Conservation (phyloP, 1,140 invertebrate species). For the Diabrotica undecimpunctata region DNA sequence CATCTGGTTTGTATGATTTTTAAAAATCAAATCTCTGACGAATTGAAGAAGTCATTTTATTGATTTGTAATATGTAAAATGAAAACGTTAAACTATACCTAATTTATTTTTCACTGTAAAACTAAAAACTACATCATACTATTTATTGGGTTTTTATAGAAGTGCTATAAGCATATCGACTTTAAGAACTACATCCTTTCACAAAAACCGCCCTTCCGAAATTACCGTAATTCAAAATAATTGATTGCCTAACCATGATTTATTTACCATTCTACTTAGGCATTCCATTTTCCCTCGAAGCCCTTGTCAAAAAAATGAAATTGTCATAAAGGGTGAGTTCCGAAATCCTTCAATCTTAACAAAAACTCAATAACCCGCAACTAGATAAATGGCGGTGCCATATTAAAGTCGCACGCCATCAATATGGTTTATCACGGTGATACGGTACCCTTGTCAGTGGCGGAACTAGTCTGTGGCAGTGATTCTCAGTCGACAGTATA, state of each 20-base stretch:
- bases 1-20: no score
- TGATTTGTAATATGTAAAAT: no score
- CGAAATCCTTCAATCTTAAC: constrained; percentile 22
- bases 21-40: no score
- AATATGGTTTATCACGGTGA: constrained; percentile 32
- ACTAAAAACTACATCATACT: no score
- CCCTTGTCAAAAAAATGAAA: constrained; percentile 1
- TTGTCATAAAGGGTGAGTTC: background rate
- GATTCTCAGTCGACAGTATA: no score
- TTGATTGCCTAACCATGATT: background rate
- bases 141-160: no score
- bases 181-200: no score
- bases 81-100: no score
- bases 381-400: constrained; percentile 30
- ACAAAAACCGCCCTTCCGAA: background rate
- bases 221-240: background rate
- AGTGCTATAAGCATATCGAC: no score
- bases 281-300: background rate
- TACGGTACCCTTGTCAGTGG: background rate
- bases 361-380: constrained; percentile 33
- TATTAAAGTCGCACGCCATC: constrained; percentile 34
- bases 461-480: no score
- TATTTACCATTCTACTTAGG: background rate
- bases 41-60: no score
- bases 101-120: no score